These are phyloP conservation scores for Plodia interpunctella DNA, from an alignment of 1,140 invertebrate genomes.

Conservation along the genomic window DNA sequence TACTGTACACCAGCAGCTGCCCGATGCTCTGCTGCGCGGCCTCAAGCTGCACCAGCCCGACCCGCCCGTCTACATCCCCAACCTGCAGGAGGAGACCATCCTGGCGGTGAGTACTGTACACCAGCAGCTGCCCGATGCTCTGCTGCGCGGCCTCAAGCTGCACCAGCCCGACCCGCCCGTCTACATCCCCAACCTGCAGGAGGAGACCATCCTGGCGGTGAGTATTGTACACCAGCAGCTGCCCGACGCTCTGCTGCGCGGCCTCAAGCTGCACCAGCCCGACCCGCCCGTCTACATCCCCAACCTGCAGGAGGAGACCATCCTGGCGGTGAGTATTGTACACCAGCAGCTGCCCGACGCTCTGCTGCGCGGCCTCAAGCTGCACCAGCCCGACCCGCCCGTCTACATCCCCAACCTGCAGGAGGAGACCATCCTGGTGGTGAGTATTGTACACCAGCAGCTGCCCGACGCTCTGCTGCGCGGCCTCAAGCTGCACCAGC, in stretches of 20 bases:
- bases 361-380: constrained; percentile 60
- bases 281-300: constrained; percentile 90
- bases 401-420: constrained; percentile 94
- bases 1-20: too few species aligned
- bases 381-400: constrained; percentile 79
- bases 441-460: constrained; percentile 33
- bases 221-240: constrained; percentile 49
- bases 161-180: constrained; percentile 81
- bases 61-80: neutral
- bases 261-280: constrained; percentile 64
- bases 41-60: constrained; percentile 47
- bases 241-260: constrained; percentile 80
- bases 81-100: too few species aligned
- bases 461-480: too few species aligned
- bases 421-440: constrained; percentile 95
- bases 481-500: constrained; percentile 79
- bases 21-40: constrained; percentile 37
- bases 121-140: too few species aligned
- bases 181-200: constrained; percentile 94
- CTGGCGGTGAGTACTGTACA: constrained; percentile 35
- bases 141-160: constrained; percentile 59
- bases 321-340: constrained; percentile 86
- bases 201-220: constrained; percentile 95
- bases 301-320: constrained; percentile 95
- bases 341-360: constrained; percentile 78